Evolutionary conservation across 23 tunicate species (phyloP).

Genomic region (Aplidium turbinatum): DNA sequence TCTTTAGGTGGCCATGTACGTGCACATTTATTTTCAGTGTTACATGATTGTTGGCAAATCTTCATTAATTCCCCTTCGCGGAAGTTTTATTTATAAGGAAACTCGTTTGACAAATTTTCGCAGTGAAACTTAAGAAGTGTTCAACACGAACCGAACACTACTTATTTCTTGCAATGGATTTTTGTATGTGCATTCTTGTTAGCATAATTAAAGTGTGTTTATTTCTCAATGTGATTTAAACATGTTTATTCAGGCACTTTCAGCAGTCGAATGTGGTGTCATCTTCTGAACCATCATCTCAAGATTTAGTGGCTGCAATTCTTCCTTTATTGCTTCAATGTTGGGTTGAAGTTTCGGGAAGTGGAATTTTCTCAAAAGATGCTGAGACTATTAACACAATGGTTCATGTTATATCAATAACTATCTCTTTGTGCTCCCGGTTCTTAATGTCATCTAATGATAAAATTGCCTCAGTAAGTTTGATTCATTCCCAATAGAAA

Average conservation of each 20-base stretch:
- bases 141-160: too few relatives aligned
- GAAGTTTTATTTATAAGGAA: too few relatives aligned
- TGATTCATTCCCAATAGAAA: neutral
- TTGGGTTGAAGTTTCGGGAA: slow-evolving; percentile 17
- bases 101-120: too few relatives aligned
- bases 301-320: neutral
- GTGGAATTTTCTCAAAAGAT: slow-evolving; percentile 8
- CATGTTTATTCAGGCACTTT: slow-evolving; percentile 9
- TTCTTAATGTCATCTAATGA: neutral
- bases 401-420: slow-evolving; percentile 7
- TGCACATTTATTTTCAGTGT: too few relatives aligned
- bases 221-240: too few relatives aligned
- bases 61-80: too few relatives aligned
- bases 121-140: too few relatives aligned
- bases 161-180: too few relatives aligned
- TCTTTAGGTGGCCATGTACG: too few relatives aligned
- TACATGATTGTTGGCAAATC: too few relatives aligned
- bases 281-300: neutral
- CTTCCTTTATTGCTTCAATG: slow-evolving; percentile 27
- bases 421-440: neutral
- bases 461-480: neutral
- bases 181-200: too few relatives aligned
- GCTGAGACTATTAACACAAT: slow-evolving; percentile 27
- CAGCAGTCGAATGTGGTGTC: neutral
- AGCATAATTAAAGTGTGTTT: too few relatives aligned